Percentiles rank a stretch among this genome's conserved stretches.
phyloP scores from a whole-genome alignment of 2,797 vertebrate species.

The Meda fulgida region DNA sequence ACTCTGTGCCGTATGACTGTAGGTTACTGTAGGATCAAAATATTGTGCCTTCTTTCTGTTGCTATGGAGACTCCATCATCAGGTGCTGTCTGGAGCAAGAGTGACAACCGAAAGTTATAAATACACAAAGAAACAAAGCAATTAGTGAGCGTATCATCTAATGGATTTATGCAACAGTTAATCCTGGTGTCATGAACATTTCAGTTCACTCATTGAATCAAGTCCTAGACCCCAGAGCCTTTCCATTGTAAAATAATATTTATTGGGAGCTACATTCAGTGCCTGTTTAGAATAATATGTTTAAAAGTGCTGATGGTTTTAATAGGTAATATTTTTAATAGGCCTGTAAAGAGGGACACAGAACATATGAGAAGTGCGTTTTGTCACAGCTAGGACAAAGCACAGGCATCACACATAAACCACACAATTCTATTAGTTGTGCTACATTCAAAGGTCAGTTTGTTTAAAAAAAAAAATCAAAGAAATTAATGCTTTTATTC shows the following conservation, averaged over 20 bases:
- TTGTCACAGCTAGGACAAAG: neutral
- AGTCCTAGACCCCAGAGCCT: neutral
- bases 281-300: neutral
- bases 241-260: neutral
- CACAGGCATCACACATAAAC: neutral
- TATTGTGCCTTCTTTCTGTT: constrained; percentile 17
- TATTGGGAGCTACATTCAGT: neutral
- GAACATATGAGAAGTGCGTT: neutral
- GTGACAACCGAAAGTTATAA: constrained; percentile 28
- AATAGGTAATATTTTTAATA: neutral
- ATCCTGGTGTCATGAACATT: neutral
- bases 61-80: constrained; percentile 40
- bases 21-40: constrained; percentile 38
- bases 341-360: neutral
- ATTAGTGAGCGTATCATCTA: neutral
- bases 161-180: neutral
- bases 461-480: too few relatives aligned
- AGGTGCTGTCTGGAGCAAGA: constrained; percentile 17
- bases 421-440: neutral
- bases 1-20: constrained; percentile 18
- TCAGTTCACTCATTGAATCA: neutral
- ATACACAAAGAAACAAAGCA: constrained; percentile 5
- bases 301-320: neutral
- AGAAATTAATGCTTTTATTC: neutral
- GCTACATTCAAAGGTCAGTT: too few relatives aligned